These are phyloP conservation scores for Danaus melanippus DNA, from an alignment of 1,140 invertebrate genomes.

Conservation along the genomic window DNA sequence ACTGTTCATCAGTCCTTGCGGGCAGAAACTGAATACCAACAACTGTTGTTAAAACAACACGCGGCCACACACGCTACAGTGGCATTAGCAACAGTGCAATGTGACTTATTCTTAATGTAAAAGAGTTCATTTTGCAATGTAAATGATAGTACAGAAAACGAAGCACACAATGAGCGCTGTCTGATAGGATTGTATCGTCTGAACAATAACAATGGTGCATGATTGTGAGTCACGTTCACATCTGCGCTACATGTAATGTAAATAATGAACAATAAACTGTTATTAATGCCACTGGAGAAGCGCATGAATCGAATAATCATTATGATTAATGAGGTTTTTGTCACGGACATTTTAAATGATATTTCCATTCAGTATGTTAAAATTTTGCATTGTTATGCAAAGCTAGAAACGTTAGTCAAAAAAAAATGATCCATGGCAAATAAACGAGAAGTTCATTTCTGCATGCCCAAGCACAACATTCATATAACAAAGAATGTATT, in stretches of 20 bases:
- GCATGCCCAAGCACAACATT: slow-evolving; percentile 69
- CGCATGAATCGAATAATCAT: slow-evolving; percentile 52
- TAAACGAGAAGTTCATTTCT: slow-evolving; percentile 58
- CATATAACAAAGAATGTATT: slow-evolving; percentile 45
- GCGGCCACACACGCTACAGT: slow-evolving; percentile 21
- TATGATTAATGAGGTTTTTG: slow-evolving; percentile 53
- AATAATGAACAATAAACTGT: slow-evolving; percentile 42
- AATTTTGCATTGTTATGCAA: too few relatives aligned
- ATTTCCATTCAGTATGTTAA: neutral
- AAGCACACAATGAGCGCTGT: slow-evolving; percentile 13
- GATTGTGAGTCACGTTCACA: slow-evolving; percentile 40
- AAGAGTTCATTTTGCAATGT: slow-evolving; percentile 2
- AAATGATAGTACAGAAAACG: neutral
- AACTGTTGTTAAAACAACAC: slow-evolving; percentile 39
- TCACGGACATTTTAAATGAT: slow-evolving; percentile 52
- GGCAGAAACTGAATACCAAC: slow-evolving; percentile 81
- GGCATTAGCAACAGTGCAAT: slow-evolving; percentile 38
- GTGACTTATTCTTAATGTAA: too few relatives aligned
- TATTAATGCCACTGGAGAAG: slow-evolving; percentile 63
- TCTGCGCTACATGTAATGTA: slow-evolving; percentile 25
- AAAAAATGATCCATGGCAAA: slow-evolving; percentile 46
- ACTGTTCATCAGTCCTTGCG: slow-evolving; percentile 90
- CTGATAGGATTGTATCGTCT: slow-evolving; percentile 19
- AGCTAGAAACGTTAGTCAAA: too few relatives aligned
- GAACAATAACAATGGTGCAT: slow-evolving; percentile 27